Evolutionary conservation across 2,888 invertebrate genomes (phyloP).

Genomic region (Pollenia griseotomentosa): DNA sequence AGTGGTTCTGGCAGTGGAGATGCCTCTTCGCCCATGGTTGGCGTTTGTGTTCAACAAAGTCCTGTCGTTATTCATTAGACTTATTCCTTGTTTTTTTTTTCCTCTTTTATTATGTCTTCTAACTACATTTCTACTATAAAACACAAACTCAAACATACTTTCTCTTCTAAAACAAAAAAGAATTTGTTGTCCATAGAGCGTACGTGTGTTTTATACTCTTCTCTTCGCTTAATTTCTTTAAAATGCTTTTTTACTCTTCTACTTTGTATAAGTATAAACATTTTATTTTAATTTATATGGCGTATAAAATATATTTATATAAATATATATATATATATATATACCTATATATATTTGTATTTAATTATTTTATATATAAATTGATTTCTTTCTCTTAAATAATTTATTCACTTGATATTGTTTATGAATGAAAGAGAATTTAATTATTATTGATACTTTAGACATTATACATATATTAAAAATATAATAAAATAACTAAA

Average conservation of each 20-base stretch:
- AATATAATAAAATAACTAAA: slow-evolving; percentile 5
- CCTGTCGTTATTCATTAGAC: slow-evolving; percentile 93
- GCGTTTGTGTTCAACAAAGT: slow-evolving; percentile 95
- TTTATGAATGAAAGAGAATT: slow-evolving; percentile 4
- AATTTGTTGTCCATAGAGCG: neutral
- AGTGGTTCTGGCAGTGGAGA: slow-evolving; percentile 77
- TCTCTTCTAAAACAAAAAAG: neutral
- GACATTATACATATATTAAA: neutral
- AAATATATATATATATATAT: slow-evolving; percentile 18
- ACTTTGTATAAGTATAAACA: slow-evolving; percentile 20
- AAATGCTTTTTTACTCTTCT: neutral
- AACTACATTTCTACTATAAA: neutral
- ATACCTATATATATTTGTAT: slow-evolving; percentile 49
- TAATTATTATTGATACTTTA: slow-evolving; percentile 19
- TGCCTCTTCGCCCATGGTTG: slow-evolving; percentile 93
- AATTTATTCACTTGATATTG: slow-evolving; percentile 11
- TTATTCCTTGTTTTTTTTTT: neutral
- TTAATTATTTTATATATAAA: slow-evolving; percentile 54
- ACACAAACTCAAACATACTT: neutral
- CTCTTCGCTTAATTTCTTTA: neutral
- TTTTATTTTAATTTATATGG: slow-evolving; percentile 21
- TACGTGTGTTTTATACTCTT: neutral
- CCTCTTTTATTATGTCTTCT: neutral
- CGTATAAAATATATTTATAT: neutral
- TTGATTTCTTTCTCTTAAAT: slow-evolving; percentile 18